These are phyloP conservation scores for Gallinago media DNA, from an alignment of 2,113 vertebrate species.

Conservation along the genomic window DNA sequence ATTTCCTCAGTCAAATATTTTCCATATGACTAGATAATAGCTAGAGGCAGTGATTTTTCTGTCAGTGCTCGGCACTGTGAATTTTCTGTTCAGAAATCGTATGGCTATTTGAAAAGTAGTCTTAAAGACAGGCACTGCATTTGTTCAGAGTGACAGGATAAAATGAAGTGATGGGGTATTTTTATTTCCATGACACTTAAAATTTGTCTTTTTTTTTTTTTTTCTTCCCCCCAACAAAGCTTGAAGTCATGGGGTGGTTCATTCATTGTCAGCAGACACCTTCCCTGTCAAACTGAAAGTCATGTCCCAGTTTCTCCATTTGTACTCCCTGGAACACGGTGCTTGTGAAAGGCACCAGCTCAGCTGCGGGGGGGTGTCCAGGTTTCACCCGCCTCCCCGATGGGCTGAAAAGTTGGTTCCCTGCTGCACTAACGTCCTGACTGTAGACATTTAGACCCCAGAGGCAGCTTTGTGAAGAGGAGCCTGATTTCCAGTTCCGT, in stretches of 20 bases:
- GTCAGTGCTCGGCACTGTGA: neutral
- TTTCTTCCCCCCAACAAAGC: neutral
- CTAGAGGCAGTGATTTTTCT: conserved; percentile 19
- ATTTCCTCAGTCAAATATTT: conserved; percentile 29
- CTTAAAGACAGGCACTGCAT: neutral
- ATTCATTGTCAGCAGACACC: neutral
- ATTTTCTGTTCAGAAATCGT: neutral
- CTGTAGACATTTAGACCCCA: neutral
- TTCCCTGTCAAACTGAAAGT: conserved; percentile 1
- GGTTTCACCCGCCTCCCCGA: fast-evolving
- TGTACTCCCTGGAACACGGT: neutral
- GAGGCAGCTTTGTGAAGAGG: fast-evolving
- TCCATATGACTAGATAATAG: conserved; percentile 18
- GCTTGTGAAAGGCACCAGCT: neutral
- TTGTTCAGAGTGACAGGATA: neutral
- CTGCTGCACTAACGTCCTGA: fast-evolving
- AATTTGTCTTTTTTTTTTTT: neutral
- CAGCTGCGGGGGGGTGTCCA: neutral
- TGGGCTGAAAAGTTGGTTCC: neutral
- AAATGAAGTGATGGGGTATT: neutral
- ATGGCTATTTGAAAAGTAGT: neutral
- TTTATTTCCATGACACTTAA: neutral
- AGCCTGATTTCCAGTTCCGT: fast-evolving
- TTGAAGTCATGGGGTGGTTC: neutral
- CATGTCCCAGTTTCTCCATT: neutral